phyloP scores from a whole-genome alignment of 2,888 invertebrate species.

The Petrolisthes cinctipes region DNA sequence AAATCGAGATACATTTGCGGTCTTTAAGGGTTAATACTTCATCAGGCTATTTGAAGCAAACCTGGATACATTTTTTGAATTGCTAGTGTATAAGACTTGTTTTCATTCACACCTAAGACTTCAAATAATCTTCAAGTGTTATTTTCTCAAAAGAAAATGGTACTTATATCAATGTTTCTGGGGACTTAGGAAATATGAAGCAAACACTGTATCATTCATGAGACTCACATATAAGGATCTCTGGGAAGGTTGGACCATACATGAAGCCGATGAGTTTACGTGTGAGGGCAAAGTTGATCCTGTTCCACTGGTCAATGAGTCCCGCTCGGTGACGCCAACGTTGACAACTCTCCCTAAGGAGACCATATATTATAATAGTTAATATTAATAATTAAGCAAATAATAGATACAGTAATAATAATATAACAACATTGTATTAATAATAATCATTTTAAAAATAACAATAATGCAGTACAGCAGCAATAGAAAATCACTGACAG shows the following conservation, averaged over 20 bases:
- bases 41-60: not conserved
- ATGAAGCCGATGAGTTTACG: conserved; percentile 85
- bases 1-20: too few species aligned
- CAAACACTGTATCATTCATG: not conserved
- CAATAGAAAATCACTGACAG: too few species aligned
- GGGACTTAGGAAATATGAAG: too few species aligned
- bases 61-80: too few species aligned
- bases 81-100: too few species aligned
- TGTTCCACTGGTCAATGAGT: conserved; percentile 93
- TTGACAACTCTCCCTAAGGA: conserved; percentile 84
- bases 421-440: too few species aligned
- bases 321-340: conserved; percentile 95
- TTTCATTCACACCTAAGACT: not conserved
- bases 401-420: too few species aligned
- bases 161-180: not conserved
- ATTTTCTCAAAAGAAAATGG: not conserved
- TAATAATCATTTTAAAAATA: too few species aligned
- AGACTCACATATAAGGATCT: conserved; percentile 68
- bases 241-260: conserved; percentile 80
- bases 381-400: not conserved
- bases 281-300: conserved; percentile 90
- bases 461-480: too few species aligned
- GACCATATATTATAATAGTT: not conserved
- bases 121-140: not conserved
- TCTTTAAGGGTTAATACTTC: too few species aligned